phyloP scores from a whole-genome alignment of 92 coral and sea anemone species.

The Zoanthus gigantus region DNA sequence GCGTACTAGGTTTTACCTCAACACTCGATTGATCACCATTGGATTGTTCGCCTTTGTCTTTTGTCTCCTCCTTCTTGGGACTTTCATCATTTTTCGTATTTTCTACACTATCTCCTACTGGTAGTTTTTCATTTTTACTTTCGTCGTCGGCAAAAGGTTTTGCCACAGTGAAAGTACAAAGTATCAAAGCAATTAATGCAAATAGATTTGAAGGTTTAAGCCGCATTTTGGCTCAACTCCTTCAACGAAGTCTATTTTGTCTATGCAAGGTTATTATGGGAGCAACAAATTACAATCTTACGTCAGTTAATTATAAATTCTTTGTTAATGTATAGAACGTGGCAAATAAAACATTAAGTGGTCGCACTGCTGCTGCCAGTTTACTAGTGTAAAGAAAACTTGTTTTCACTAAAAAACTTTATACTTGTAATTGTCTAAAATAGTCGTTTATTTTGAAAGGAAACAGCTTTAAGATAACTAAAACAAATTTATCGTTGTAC shows the following conservation, averaged over 20 bases:
- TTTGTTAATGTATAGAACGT: slow-evolving; percentile 84
- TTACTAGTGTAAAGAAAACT: not conserved
- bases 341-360: slow-evolving; percentile 85
- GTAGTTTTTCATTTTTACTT: slow-evolving; percentile 38
- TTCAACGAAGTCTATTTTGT: slow-evolving; percentile 61
- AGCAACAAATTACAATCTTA: slow-evolving; percentile 46
- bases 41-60: slow-evolving; percentile 31
- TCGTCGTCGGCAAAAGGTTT: slow-evolving; percentile 78
- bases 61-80: slow-evolving; percentile 24
- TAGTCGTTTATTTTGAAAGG: not conserved
- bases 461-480: not conserved
- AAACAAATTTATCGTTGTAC: not conserved
- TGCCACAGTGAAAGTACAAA: slow-evolving; percentile 57
- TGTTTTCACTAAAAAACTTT: not conserved
- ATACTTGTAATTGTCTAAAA: not conserved
- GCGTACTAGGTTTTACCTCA: not conserved
- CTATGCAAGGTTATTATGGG: slow-evolving; percentile 50
- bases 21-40: not conserved
- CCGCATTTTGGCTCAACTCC: slow-evolving; percentile 79
- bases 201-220: slow-evolving; percentile 64
- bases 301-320: slow-evolving; percentile 84
- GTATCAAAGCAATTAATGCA: slow-evolving; percentile 58
- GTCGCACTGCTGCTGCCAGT: not conserved
- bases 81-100: slow-evolving; percentile 45
- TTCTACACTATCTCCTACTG: slow-evolving; percentile 26